Conservation (phyloP, 1,140 invertebrate species). For the Panagrolaimus sp. region DNA sequence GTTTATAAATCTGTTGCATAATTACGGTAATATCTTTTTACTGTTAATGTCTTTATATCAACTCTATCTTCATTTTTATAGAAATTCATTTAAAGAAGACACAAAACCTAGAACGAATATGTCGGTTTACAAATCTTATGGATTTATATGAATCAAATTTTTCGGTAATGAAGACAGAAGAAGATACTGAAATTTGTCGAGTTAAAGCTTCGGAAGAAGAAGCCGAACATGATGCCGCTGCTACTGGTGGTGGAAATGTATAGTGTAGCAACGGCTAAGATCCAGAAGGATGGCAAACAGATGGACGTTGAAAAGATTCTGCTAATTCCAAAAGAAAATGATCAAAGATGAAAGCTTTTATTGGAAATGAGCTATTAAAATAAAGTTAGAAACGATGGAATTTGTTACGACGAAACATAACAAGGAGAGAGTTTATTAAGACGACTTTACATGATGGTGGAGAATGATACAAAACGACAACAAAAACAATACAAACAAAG, state of each 20-base stretch:
- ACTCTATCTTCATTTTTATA: slow-evolving; percentile 20
- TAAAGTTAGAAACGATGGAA: background rate
- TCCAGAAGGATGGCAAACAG: background rate
- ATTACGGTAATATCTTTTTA: slow-evolving; percentile 29
- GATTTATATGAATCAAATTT: slow-evolving; percentile 36
- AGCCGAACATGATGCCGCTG: background rate
- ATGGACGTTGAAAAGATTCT: background rate
- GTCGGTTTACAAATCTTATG: slow-evolving; percentile 45
- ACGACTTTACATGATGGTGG: no score
- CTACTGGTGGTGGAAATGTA: background rate
- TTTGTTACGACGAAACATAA: no score
- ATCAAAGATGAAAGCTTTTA: background rate
- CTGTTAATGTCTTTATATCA: background rate
- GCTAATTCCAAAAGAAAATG: background rate
- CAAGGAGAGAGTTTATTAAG: no score
- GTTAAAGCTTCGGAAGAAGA: slow-evolving; percentile 3
- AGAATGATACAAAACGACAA: no score
- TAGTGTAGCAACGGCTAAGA: no score
- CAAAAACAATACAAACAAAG: no score
- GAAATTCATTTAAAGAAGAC: slow-evolving; percentile 40
- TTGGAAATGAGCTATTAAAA: background rate
- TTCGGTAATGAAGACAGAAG: slow-evolving; percentile 14
- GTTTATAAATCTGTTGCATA: slow-evolving; percentile 42
- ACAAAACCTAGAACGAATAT: slow-evolving; percentile 32
- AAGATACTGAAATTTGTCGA: slow-evolving; percentile 8